Percentiles rank a stretch among this genome's conserved stretches.
Conservation (phyloP, 2,113 vertebrate genomes). For the Crocuta crocuta region DNA sequence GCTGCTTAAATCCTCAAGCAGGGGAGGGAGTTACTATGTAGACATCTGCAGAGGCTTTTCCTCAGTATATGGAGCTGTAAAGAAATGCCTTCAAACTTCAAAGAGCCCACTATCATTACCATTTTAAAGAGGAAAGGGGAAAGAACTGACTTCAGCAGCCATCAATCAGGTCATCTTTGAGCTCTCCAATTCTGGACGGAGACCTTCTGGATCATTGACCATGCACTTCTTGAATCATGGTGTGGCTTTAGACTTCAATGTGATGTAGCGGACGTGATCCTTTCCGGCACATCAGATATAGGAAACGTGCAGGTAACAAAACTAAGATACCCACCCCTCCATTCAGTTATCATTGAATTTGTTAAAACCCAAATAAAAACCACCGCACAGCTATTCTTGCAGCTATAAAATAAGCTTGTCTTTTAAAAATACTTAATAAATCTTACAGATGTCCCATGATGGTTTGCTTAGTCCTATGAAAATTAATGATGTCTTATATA, state of each 20-base stretch:
- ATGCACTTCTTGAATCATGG: conserved; percentile 74
- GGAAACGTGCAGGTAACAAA: conserved; percentile 70
- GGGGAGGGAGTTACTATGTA: conserved; percentile 67
- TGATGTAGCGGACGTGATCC: conserved; percentile 70
- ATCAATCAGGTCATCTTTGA: conserved; percentile 69
- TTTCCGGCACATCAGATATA: conserved; percentile 75
- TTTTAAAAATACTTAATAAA: conserved; percentile 42
- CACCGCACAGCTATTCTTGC: conserved; percentile 29
- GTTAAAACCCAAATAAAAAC: background rate
- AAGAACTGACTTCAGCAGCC: conserved; percentile 72
- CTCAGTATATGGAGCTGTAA: conserved; percentile 69
- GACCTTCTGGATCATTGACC: conserved; percentile 71
- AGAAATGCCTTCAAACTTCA: conserved; percentile 69
- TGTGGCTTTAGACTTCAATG: conserved; percentile 77
- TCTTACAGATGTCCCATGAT: conserved; percentile 25
- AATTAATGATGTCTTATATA: conserved; percentile 10
- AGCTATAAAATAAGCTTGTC: conserved; percentile 46
- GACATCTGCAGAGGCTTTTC: conserved; percentile 66
- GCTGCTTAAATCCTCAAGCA: conserved; percentile 66
- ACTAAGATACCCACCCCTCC: conserved; percentile 65
- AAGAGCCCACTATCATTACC: conserved; percentile 65
- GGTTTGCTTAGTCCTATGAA: conserved; percentile 33
- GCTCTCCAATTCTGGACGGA: conserved; percentile 74
- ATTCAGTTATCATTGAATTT: conserved; percentile 56
- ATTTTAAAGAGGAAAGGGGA: conserved; percentile 74